These are phyloP conservation scores for Drosophila leonis DNA, from an alignment of 2,888 invertebrate genomes.

Conservation along the genomic window DNA sequence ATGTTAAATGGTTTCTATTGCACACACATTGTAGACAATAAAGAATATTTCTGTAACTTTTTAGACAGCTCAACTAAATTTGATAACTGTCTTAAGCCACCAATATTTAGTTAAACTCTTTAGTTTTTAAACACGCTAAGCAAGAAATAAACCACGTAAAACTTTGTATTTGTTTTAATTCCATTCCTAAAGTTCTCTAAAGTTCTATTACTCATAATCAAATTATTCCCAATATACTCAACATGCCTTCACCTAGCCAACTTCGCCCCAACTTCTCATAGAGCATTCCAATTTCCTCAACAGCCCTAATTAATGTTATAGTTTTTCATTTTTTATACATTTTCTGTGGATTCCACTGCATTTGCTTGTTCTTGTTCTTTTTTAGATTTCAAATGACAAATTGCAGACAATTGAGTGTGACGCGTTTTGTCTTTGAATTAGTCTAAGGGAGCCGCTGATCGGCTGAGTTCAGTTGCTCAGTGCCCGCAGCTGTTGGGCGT, in stretches of 20 bases:
- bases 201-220: not conserved
- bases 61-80: no score
- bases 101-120: no score
- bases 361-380: constrained; percentile 13
- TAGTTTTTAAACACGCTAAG: no score
- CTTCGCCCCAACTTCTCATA: not conserved
- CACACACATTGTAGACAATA: no score
- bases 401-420: constrained; percentile 62
- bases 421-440: constrained; percentile 40
- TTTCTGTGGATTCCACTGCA: constrained; percentile 19
- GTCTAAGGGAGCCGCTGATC: constrained; percentile 19
- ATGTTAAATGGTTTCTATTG: no score
- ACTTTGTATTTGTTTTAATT: no score
- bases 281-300: constrained; percentile 8
- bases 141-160: no score
- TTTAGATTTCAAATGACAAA: constrained; percentile 49
- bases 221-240: not conserved
- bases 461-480: constrained; percentile 2
- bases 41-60: no score
- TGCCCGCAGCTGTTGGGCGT: constrained; percentile 61
- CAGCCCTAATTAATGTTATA: constrained; percentile 7
- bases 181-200: not conserved
- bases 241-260: not conserved
- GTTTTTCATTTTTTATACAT: constrained; percentile 18
- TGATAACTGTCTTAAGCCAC: no score